phyloP scores from a whole-genome alignment of 1,140 invertebrate genomes.

The Nebria ingens region DNA sequence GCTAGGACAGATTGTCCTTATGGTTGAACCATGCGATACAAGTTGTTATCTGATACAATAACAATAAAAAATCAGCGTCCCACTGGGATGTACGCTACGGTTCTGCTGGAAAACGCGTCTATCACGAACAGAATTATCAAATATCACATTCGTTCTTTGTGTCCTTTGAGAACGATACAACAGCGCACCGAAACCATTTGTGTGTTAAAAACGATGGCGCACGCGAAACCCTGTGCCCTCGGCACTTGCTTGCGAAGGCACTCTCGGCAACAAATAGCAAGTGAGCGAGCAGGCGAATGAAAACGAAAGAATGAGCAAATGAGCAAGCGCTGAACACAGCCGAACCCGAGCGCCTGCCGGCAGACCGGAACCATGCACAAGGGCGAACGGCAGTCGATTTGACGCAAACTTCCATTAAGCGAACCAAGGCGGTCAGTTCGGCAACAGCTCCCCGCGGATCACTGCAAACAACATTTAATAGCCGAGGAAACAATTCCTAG shows the following conservation, averaged over 20 bases:
- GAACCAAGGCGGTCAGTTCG: not conserved
- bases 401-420: slow-evolving; percentile 4
- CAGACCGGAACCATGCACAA: not conserved
- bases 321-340: too few relatives aligned
- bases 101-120: not conserved
- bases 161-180: slow-evolving; percentile 2
- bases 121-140: slow-evolving; percentile 7
- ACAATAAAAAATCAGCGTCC: not conserved
- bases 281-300: too few relatives aligned
- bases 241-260: not conserved
- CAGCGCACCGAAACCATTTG: not conserved
- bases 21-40: not conserved
- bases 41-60: slow-evolving; percentile 1
- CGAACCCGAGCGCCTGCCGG: not conserved
- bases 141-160: slow-evolving; percentile 6
- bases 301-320: too few relatives aligned
- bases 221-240: not conserved
- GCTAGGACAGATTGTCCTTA: too few relatives aligned
- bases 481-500: not conserved
- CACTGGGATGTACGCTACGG: not conserved
- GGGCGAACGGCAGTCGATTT: not conserved
- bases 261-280: too few relatives aligned
- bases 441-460: not conserved
- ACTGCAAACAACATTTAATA: not conserved
- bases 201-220: not conserved